Evolutionary conservation across 2,797 vertebrate species (phyloP).

Genomic region (Enteromius trimaculatus): DNA sequence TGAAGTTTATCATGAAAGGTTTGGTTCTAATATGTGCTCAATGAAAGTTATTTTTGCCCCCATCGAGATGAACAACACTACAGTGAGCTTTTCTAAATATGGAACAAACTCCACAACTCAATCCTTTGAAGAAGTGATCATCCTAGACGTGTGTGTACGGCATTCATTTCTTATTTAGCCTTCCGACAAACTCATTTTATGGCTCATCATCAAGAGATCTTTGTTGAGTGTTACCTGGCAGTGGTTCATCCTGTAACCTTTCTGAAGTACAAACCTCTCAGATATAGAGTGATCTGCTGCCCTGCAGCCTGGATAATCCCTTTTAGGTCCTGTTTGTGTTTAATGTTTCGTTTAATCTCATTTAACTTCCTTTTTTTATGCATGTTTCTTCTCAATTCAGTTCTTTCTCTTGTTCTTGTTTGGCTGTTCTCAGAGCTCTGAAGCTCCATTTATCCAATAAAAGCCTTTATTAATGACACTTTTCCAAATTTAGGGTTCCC

Average conservation of each 20-base stretch:
- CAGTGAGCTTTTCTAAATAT: background rate
- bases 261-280: slow-evolving; percentile 20
- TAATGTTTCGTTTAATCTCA: background rate
- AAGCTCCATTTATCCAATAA: background rate
- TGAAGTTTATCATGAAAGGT: background rate
- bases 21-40: background rate
- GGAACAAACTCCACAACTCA: background rate
- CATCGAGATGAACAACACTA: background rate
- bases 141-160: background rate
- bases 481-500: no score
- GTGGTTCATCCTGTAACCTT: slow-evolving; percentile 18
- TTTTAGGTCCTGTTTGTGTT: background rate
- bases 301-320: background rate
- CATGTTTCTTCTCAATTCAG: background rate
- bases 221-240: slow-evolving; percentile 7
- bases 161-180: background rate
- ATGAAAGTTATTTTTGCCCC: background rate
- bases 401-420: background rate
- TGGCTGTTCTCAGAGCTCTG: no score
- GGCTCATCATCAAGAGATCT: slow-evolving; percentile 5
- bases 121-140: background rate
- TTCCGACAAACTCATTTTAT: background rate
- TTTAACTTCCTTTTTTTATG: background rate
- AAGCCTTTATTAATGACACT: background rate
- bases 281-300: slow-evolving; percentile 17